Base-by-base conservation (phyloP, 35 echinoderm and acorn worm genomes). In the Ophioderma brevispina region DNA sequence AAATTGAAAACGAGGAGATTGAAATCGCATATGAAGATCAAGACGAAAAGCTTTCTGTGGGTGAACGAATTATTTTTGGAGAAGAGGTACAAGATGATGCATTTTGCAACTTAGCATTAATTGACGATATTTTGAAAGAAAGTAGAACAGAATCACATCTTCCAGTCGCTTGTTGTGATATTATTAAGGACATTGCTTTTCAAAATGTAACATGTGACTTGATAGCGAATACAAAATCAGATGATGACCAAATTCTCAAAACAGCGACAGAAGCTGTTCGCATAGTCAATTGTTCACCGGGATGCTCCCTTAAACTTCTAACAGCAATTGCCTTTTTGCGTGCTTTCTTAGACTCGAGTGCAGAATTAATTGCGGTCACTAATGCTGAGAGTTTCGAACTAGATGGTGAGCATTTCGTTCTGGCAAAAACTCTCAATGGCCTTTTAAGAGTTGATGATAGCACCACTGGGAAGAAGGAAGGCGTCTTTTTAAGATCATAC, bases 151-250 rank as follows among this genome's bases (percentile, higher is more conserved):
- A 78, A 21, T 28, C 35, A 36, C 64, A 52, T 35, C 33, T 87
- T 32, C 32, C 85, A 35, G 34, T 46, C 31, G 2, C 63, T n/a
- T 87, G 85, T 41, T 87, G 85, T 78, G 85, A 87, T 42, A 76
- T 87, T 8, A 78, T 87, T 38, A 38, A 42, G 17, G 85, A 87
- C 1, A 23, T 36, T 25, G 85, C 56, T 25, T 87, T 87, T 40
- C 1, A 39, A 38, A 13, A 87, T 75, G 35, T 87, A n/a, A 87
- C 85, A 38, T 25, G 64, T 78, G 37, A 39, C 5, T 17, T 70
- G 8, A 39, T 41, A 78, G 35, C 30, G 37, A 39, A 30, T 23
- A 46, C 17, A 36, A 36, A n/a, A 31, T 43, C 40, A 0, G 31
- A 33, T 37, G 63, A 40, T 14, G 2, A 8, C 31, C 25, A n/a